These are phyloP conservation scores for Syncerus caffer DNA, from an alignment of 2,797 vertebrate genomes.

Conservation along the genomic window DNA sequence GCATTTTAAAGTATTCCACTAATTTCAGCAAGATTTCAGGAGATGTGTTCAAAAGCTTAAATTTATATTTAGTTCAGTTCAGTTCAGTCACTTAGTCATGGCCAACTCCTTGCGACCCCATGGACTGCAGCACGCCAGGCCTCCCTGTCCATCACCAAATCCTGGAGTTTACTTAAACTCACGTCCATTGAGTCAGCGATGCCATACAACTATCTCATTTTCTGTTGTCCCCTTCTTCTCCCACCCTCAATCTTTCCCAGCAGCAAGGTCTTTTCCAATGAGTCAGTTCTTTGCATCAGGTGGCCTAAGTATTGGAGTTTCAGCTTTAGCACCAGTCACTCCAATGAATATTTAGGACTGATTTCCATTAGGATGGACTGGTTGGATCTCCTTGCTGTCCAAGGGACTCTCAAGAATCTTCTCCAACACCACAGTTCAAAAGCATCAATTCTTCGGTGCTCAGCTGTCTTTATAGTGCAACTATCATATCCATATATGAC, in stretches of 20 bases:
- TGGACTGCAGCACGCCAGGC: not conserved
- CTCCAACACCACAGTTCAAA: not conserved
- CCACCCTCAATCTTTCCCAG: not conserved
- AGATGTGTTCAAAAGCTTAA: not conserved
- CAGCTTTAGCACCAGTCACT: not conserved
- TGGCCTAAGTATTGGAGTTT: not conserved
- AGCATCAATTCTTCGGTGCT: not conserved
- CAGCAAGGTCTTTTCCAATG: not conserved
- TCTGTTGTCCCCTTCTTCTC: not conserved
- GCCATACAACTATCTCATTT: not conserved
- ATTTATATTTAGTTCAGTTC: not conserved
- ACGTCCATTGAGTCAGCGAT: fast-evolving
- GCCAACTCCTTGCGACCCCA: not conserved
- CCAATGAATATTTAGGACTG: too few relatives aligned
- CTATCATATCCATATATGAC: not conserved
- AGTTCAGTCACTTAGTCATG: not conserved
- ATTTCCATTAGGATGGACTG: not conserved
- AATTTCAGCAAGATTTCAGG: not conserved
- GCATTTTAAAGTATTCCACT: not conserved
- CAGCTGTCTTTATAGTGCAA: not conserved
- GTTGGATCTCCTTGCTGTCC: not conserved
- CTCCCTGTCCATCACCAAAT: not conserved
- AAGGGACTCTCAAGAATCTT: not conserved
- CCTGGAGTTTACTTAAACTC: not conserved
- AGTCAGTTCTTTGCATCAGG: not conserved